Evolutionary conservation across 2,888 invertebrate genomes (phyloP).

Genomic region (Torymus auratus): DNA sequence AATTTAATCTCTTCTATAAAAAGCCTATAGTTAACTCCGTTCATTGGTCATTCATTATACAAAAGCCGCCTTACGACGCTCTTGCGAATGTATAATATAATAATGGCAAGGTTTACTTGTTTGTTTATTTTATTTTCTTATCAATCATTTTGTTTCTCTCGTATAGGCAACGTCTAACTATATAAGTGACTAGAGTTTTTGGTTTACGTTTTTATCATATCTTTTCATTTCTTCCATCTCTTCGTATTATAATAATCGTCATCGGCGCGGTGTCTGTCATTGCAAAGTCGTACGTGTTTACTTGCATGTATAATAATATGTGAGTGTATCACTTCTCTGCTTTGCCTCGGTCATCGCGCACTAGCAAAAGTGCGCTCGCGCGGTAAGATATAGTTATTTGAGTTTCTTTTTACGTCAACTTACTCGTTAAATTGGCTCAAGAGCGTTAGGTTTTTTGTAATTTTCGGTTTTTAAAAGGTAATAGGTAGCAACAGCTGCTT

Average conservation of each 20-base stretch:
- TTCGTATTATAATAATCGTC: no score
- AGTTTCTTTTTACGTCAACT: conserved; percentile 16
- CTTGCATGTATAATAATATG: no score
- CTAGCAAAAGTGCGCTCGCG: conserved; percentile 6
- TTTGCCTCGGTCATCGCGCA: not conserved
- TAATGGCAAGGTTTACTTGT: conserved; percentile 42
- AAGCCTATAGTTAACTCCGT: conserved; percentile 53
- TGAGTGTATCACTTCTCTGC: conserved; percentile 15
- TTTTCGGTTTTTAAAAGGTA: conserved; percentile 31
- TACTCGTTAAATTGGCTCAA: conserved; percentile 40
- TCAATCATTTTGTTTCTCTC: not conserved
- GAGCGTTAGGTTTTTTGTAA: conserved; percentile 32
- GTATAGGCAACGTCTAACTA: conserved; percentile 40
- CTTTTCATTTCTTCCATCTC: conserved; percentile 1
- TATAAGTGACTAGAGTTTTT: conserved; percentile 54
- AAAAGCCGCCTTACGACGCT: conserved; percentile 38
- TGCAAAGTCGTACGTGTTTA: no score
- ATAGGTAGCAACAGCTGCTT: conserved; percentile 61
- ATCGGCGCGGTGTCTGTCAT: conserved; percentile 1
- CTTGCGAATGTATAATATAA: conserved; percentile 42
- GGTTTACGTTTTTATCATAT: conserved; percentile 24
- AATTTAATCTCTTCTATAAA: conserved; percentile 48
- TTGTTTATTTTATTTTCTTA: no score
- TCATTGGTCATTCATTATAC: conserved; percentile 50
- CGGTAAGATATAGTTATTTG: no score